Evolutionary conservation across 2,113 vertebrate genomes (phyloP).

Genomic region (Cettia cetti): DNA sequence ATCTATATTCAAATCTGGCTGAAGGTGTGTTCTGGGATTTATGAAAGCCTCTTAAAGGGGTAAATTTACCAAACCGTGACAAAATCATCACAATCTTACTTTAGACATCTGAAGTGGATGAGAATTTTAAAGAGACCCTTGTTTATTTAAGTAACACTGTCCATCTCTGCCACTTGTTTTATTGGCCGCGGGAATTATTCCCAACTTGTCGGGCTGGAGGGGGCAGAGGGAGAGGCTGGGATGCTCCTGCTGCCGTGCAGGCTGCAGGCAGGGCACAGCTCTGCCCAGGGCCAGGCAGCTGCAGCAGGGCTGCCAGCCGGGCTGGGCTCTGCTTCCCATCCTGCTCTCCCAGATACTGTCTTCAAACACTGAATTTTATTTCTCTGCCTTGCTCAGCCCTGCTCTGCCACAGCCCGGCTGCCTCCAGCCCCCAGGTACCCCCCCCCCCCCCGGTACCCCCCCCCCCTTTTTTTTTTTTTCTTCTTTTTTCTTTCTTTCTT

Average conservation of each 20-base stretch:
- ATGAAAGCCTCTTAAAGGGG: slow-evolving; percentile 98
- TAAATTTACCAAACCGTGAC: slow-evolving; percentile 98
- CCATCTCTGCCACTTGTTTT: slow-evolving; percentile 71
- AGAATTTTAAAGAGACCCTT: slow-evolving; percentile 83
- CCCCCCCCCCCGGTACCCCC: too few relatives aligned
- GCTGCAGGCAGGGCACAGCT: background rate
- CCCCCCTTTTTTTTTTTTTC: too few relatives aligned
- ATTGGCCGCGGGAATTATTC: slow-evolving; percentile 62
- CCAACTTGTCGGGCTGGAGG: slow-evolving; percentile 49
- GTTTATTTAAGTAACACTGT: slow-evolving; percentile 79
- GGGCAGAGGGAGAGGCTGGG: slow-evolving; percentile 4
- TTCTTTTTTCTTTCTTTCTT: accelerated
- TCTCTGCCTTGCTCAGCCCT: background rate
- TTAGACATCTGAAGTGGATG: slow-evolving; percentile 85
- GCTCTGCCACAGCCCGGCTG: background rate
- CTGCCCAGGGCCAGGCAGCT: background rate
- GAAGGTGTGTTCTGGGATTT: slow-evolving; percentile 93
- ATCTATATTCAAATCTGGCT: slow-evolving; percentile 98
- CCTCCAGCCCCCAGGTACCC: background rate
- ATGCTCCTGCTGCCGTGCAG: background rate
- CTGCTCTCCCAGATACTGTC: background rate
- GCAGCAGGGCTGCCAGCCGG: background rate
- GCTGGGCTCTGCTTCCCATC: background rate
- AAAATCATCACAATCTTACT: slow-evolving; percentile 93
- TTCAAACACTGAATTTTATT: background rate